phyloP scores from a whole-genome alignment of 1,140 invertebrate species.

The Cotesia vestalis region DNA sequence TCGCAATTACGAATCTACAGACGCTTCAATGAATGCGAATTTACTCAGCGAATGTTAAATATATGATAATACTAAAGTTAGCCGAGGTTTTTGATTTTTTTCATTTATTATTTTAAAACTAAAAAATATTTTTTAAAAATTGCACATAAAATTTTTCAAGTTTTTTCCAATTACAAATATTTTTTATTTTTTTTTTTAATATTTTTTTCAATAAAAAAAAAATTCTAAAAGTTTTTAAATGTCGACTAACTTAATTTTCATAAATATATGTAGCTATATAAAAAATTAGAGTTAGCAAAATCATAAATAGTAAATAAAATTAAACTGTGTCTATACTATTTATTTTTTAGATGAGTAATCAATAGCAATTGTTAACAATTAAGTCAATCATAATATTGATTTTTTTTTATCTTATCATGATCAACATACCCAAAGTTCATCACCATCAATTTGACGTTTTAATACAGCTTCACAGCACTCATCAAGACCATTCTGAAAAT shows the following conservation, averaged over 20 bases:
- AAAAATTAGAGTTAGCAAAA: too few relatives aligned
- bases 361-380: background rate
- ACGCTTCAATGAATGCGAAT: background rate
- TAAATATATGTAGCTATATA: too few relatives aligned
- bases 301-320: too few relatives aligned
- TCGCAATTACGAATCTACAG: background rate
- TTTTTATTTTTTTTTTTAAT: too few relatives aligned
- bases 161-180: too few relatives aligned
- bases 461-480: conserved; percentile 54
- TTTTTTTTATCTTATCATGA: background rate
- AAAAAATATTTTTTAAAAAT: background rate
- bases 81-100: background rate
- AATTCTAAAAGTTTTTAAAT: too few relatives aligned
- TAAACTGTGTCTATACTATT: too few relatives aligned
- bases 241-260: too few relatives aligned
- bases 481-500: conserved; percentile 55
- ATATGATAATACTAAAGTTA: background rate
- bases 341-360: background rate
- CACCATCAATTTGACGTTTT: conserved; percentile 56
- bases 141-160: too few relatives aligned
- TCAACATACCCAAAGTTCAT: conserved; percentile 55
- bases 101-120: background rate
- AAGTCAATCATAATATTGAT: background rate
- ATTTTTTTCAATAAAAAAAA: too few relatives aligned
- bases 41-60: background rate